Conservation (phyloP, 2,797 vertebrate genomes). For the Eleutherodactylus coqui region DNA sequence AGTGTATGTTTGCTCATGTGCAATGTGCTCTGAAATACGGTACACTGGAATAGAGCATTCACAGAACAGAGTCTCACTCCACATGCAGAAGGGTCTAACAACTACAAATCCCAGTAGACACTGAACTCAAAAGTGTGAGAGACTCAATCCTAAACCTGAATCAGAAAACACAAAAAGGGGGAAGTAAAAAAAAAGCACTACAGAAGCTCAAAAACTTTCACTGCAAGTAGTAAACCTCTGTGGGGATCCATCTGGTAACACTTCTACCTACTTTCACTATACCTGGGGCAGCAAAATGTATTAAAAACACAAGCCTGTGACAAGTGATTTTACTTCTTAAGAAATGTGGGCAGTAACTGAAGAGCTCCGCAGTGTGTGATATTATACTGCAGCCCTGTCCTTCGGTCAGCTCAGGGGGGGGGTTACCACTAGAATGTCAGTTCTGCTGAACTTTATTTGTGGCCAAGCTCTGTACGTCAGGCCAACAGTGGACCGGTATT, state of each 20-base stretch:
- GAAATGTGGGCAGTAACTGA: not conserved
- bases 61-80: not conserved
- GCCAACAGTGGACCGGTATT: not conserved
- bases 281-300: not conserved
- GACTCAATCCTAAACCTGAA: not conserved
- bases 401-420: not conserved
- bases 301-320: not conserved
- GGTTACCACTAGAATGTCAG: not conserved
- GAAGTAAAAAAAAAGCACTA: not conserved
- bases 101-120: not conserved
- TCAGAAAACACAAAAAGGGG: not conserved
- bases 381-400: not conserved
- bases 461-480: not conserved
- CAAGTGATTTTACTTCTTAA: too few relatives aligned
- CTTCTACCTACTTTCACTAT: not conserved
- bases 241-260: not conserved
- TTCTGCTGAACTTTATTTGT: not conserved
- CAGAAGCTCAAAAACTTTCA: not conserved
- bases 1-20: not conserved
- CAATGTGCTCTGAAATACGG: slow-evolving; percentile 28
- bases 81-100: not conserved
- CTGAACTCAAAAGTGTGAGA: not conserved
- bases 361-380: not conserved
- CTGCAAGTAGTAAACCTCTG: not conserved
- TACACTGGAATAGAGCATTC: not conserved